Percentiles rank a stretch among this genome's conserved stretches.
Evolutionary conservation across 2,797 vertebrate species (phyloP).

Genomic region (Gobionotothen gibberifrons): DNA sequence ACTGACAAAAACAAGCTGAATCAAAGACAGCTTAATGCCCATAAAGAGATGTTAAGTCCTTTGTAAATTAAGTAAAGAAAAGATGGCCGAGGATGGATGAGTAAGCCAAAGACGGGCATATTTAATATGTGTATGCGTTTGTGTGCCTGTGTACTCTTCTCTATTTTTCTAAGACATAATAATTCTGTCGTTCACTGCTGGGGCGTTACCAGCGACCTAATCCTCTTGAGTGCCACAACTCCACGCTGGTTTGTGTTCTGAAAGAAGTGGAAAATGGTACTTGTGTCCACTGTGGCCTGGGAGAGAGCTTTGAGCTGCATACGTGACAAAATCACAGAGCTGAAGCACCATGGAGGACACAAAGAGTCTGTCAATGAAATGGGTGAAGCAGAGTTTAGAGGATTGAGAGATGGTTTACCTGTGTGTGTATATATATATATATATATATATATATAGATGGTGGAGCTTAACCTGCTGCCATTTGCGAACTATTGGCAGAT

Average conservation of each 20-base stretch:
- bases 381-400: not conserved
- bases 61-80: conserved; percentile 34
- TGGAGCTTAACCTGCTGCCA: conserved; percentile 11
- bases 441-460: conserved; percentile 19
- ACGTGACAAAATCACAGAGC: conserved; percentile 43
- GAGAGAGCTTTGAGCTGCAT: conserved; percentile 10
- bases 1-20: not conserved
- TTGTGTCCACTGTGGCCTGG: conserved; percentile 1
- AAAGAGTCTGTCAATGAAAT: conserved; percentile 36
- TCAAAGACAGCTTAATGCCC: not conserved
- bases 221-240: conserved; percentile 26
- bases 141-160: conserved; percentile 49
- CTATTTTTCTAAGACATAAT: conserved; percentile 62
- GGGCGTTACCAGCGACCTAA: conserved; percentile 43
- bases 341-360: conserved; percentile 18
- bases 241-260: conserved; percentile 14
- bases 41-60: conserved; percentile 20
- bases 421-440: no score
- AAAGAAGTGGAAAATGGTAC: conserved; percentile 23
- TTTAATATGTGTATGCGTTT: conserved; percentile 39
- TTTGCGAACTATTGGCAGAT: conserved; percentile 15
- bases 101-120: conserved; percentile 65
- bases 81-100: conserved; percentile 40
- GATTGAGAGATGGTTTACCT: conserved; percentile 28
- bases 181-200: conserved; percentile 49